These are phyloP conservation scores for Rhynchomys soricoides DNA, from an alignment of 2,113 vertebrate species.

Conservation along the genomic window DNA sequence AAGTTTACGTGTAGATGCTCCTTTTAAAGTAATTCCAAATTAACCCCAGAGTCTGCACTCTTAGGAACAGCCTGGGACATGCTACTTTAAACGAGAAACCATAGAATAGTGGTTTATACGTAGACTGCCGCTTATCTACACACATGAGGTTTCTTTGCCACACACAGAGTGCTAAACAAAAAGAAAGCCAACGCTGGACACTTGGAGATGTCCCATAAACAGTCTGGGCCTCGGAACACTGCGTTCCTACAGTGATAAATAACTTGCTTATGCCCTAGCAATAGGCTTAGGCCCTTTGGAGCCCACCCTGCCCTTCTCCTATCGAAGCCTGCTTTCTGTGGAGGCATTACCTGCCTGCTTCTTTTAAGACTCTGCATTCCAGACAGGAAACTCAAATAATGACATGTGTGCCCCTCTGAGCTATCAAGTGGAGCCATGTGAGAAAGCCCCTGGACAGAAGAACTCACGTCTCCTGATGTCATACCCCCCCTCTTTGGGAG, in stretches of 20 bases:
- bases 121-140: neutral
- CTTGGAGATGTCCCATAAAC: neutral
- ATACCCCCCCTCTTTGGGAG: neutral
- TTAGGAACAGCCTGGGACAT: neutral
- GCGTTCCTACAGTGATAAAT: neutral
- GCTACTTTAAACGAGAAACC: neutral
- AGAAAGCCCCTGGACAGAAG: neutral
- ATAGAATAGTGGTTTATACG: neutral
- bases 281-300: neutral
- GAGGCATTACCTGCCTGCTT: neutral
- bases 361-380: neutral
- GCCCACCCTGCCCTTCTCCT: neutral
- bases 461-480: neutral
- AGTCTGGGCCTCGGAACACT: neutral
- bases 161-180: constrained; percentile 5
- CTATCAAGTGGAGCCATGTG: neutral
- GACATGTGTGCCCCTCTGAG: neutral
- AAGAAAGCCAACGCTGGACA: neutral
- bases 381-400: neutral
- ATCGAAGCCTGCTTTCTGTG: neutral
- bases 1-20: neutral
- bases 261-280: neutral
- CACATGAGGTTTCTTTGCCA: neutral
- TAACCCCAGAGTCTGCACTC: neutral
- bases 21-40: constrained; percentile 33